phyloP scores from a whole-genome alignment of 2,888 invertebrate genomes.

The Xestia ashworthii region DNA sequence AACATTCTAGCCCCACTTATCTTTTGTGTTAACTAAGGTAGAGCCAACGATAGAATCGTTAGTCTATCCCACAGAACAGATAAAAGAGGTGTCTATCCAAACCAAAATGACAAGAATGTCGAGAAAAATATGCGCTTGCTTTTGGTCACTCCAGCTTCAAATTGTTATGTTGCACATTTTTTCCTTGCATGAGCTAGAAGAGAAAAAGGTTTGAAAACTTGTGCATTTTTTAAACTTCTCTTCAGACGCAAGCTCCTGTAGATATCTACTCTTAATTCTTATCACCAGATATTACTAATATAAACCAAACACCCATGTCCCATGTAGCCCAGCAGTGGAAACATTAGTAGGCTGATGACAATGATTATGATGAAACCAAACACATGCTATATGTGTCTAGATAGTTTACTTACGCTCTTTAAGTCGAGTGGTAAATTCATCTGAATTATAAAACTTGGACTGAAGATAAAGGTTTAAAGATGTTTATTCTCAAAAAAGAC shows the following conservation, averaged over 20 bases:
- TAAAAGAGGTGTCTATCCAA: background rate
- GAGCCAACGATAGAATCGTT: background rate
- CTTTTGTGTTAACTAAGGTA: background rate
- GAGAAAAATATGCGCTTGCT: background rate
- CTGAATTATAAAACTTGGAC: background rate
- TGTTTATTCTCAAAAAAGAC: too few relatives aligned
- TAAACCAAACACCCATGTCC: background rate
- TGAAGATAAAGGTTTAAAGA: too few relatives aligned
- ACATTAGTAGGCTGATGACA: too few relatives aligned
- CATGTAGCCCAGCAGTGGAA: too few relatives aligned
- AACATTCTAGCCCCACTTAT: background rate
- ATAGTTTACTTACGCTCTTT: background rate
- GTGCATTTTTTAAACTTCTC: background rate
- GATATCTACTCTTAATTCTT: background rate
- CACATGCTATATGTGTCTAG: background rate
- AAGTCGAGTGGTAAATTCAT: background rate
- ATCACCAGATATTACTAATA: background rate
- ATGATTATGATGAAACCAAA: background rate
- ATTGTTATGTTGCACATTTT: background rate
- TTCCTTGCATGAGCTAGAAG: background rate
- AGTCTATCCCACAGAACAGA: too few relatives aligned
- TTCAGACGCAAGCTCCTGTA: background rate
- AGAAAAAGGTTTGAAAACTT: background rate
- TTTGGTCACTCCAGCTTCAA: background rate
- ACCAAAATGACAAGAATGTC: background rate